phyloP scores from a whole-genome alignment of 2,113 vertebrate species.

The Phocoena sinus region DNA sequence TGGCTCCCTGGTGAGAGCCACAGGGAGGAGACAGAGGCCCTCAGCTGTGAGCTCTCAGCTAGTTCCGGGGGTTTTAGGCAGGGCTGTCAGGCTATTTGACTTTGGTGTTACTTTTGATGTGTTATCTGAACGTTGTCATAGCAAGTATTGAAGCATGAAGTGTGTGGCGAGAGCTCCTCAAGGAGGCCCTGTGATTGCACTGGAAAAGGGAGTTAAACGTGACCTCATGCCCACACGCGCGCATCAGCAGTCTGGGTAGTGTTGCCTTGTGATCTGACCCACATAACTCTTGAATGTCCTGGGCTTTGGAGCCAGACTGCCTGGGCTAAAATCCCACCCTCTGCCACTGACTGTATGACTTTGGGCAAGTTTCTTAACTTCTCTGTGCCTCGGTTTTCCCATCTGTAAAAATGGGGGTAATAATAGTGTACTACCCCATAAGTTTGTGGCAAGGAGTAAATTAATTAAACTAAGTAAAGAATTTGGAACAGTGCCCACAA shows the following conservation, averaged over 20 bases:
- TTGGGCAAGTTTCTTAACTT: not conserved
- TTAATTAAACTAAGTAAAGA: not conserved
- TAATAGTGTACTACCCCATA: not conserved
- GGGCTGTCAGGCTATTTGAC: too few species aligned
- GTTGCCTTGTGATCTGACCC: not conserved
- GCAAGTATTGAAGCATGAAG: rapidly evolving
- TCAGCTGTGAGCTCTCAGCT: rapidly evolving
- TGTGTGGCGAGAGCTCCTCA: rapidly evolving
- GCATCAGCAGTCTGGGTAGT: too few species aligned
- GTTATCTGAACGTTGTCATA: not conserved
- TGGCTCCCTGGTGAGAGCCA: not conserved
- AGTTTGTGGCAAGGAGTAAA: not conserved
- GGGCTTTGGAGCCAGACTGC: not conserved
- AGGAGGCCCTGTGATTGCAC: not conserved
- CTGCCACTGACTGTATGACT: not conserved
- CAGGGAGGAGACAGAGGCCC: not conserved
- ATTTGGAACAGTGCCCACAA: rapidly evolving
- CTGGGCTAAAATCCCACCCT: not conserved
- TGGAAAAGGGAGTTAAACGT: not conserved
- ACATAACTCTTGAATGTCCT: not conserved
- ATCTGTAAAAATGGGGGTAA: not conserved
- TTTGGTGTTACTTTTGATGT: not conserved
- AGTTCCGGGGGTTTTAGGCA: rapidly evolving
- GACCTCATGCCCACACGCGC: rapidly evolving
- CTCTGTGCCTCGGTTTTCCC: not conserved